Evolutionary conservation across 2,888 invertebrate genomes (phyloP), one percentile per base, ranked within the genome.

Genomic region (Drosophila koepferae): DNA sequence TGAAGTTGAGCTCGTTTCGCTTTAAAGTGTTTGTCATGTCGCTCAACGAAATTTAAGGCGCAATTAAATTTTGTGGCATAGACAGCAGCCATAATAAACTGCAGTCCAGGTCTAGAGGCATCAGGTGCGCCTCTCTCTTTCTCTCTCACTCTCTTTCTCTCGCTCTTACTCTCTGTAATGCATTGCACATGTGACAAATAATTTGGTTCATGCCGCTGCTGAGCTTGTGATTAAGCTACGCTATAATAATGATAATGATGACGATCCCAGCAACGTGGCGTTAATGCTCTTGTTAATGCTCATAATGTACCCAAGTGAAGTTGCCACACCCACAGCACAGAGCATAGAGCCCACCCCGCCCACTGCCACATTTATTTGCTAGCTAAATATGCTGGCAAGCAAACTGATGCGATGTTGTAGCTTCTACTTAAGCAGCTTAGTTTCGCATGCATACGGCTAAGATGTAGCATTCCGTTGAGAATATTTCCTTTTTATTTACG

Each of bases 31-130:
- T 79, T 68, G 43, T 9, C 69, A 34, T 62, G 69, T 68, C 69
- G 62, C 58, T 59, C 48, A 31, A 36, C 54, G 64, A 72, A 80
- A 82, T 86, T 81, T 86, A 86, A 86, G 68, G 86, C 84, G 78
- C 82, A 86, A 83, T 83, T 86, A 86, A 75, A 70, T 86, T 83
- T 82, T 81, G 86, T 69, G 84, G 81, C 86, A 77, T 77, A 86
- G 83, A 77, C 74, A 72, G 49, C 31, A 58, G 63, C 43, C 63
- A 56, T 65, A 71, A 63, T 64, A 74, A 78, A 81, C 74, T 78
- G 72, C 68, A 65, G 61, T 46, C 46, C 58, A 36, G 36, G 48
- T 34, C 65, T 44, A 36, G 16, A 16, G 49, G 55, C 48, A 28
- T 49, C 79, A 78, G 74, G 68, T 77, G 63, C 23, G 60, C 14